A percentile compares a stretch with the other conserved stretches of the same genome.
Conservation (phyloP, 2,888 invertebrate genomes). For the Horisme vitalbata region DNA sequence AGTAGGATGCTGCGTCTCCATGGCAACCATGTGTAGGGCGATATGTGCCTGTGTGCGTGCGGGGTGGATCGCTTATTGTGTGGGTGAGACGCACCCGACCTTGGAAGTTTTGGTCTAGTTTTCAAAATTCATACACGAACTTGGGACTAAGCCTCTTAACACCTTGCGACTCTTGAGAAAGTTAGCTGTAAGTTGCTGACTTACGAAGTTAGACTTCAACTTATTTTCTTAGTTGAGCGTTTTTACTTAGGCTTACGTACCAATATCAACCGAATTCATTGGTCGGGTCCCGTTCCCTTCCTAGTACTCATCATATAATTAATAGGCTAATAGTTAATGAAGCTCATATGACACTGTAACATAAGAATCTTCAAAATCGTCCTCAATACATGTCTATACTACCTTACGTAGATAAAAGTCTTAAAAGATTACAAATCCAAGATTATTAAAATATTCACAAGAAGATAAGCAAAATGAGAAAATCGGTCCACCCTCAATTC, state of each 20-base stretch:
- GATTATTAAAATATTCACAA: slow-evolving; percentile 8
- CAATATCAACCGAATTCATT: no score
- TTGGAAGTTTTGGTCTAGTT: slow-evolving; percentile 77
- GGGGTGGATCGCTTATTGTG: slow-evolving; percentile 46
- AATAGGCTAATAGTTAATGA: no score
- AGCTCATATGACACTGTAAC: no score
- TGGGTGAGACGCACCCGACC: slow-evolving; percentile 58
- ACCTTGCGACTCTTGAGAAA: slow-evolving; percentile 6
- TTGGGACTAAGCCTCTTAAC: slow-evolving; percentile 17
- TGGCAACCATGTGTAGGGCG: slow-evolving; percentile 80
- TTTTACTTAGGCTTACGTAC: no score
- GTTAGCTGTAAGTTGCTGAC: slow-evolving; percentile 4
- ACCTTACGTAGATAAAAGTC: background rate
- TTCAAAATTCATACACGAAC: slow-evolving; percentile 35
- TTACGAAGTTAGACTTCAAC: background rate
- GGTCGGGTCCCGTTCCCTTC: no score
- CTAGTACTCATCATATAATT: no score
- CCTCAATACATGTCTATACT: no score
- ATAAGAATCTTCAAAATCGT: no score
- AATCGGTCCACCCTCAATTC: slow-evolving; percentile 39
- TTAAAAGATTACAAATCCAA: background rate
- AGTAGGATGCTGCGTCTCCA: slow-evolving; percentile 85
- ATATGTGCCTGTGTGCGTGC: slow-evolving; percentile 56
- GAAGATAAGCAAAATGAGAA: slow-evolving; percentile 21
- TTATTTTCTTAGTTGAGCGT: background rate